Evolutionary conservation across 2,113 vertebrate genomes (phyloP), one percentile per base, ranked within the genome.

Genomic region (Vanacampus margaritifer): DNA sequence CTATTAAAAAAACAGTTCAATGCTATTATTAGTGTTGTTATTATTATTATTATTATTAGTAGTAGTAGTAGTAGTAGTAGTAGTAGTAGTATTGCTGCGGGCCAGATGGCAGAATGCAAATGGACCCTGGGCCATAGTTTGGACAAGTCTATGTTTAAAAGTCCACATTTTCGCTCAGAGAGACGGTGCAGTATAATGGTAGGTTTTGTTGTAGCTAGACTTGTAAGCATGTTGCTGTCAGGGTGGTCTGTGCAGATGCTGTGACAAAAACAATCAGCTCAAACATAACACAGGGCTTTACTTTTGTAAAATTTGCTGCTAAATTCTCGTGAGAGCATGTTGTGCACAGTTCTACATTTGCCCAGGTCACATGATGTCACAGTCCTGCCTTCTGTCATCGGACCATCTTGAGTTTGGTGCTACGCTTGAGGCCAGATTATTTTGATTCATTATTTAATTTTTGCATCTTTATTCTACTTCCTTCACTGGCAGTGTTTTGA

Each of bases 371-470:
- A 46, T 46, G 62, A 48, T 26, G 12, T 64, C 26, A 64, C 16
- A 64, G 62, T 64, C 23, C 17, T 48, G 26, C 43, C 41, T 6
- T 16, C 28, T 67, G 37, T 28, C 51, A 53, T 21, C 37, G 24
- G 48, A 50, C 23, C 50, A 24, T 63, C 64, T 70, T 67, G 56
- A 78, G 39, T 73, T 26, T 57, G 39, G 46, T 51, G 26, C 26
- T 46, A 35, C 23, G 2, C 63, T 74, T 43, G 17, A 53, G 65
- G 76, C 23, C 68, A 70, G 36, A 60, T 28, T 67, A 59, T 50
- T 45, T 39, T 36, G 8, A 19, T 60, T 37, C 11, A 13, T 60
- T 60, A n/a, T 36, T 37, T n/a, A 21, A 11, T 60, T 60, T 60
- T 58, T 64, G 39, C 26, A 64, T 26, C 43, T 48, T 46, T 45